Percentiles rank a stretch among this genome's conserved stretches.
Conservation (phyloP, 2,888 invertebrate species). For the Melanchra persicariae region DNA sequence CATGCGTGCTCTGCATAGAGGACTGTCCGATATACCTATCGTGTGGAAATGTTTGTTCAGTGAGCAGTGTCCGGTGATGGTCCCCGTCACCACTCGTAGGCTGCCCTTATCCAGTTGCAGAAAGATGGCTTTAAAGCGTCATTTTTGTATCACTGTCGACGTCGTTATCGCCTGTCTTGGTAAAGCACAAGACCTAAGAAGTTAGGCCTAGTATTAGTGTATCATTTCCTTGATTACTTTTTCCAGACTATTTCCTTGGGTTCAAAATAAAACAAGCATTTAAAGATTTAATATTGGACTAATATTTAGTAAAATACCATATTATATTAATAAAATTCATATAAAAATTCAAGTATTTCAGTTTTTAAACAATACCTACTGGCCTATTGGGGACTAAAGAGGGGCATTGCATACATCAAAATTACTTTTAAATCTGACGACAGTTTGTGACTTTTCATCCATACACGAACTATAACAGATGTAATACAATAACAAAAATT, state of each 20-base stretch:
- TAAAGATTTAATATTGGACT: slow-evolving; percentile 90
- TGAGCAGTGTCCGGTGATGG: too few relatives aligned
- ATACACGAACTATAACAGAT: slow-evolving; percentile 51
- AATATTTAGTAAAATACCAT: slow-evolving; percentile 91
- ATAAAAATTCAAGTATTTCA: slow-evolving; percentile 90
- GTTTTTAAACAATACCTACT: slow-evolving; percentile 88
- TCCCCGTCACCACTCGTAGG: too few relatives aligned
- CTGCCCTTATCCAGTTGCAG: too few relatives aligned
- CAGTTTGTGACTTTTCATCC: slow-evolving; percentile 45
- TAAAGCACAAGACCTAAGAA: too few relatives aligned
- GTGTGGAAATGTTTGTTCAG: too few relatives aligned
- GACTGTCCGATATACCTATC: too few relatives aligned
- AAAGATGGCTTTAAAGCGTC: too few relatives aligned
- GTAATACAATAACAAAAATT: slow-evolving; percentile 50
- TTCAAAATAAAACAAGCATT: slow-evolving; percentile 82
- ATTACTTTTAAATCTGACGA: slow-evolving; percentile 43
- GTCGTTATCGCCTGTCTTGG: too few relatives aligned
- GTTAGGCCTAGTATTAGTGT: too few relatives aligned
- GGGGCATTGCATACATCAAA: slow-evolving; percentile 51
- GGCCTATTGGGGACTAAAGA: slow-evolving; percentile 57
- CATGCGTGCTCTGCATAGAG: too few relatives aligned
- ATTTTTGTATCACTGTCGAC: too few relatives aligned
- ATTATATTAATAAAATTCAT: slow-evolving; percentile 90
- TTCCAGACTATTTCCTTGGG: slow-evolving; percentile 19
- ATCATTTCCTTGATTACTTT: too few relatives aligned